A percentile compares a stretch with the other conserved stretches of the same genome.
phyloP scores from a whole-genome alignment of 2,113 vertebrate genomes.

The Gallinago undulata region DNA sequence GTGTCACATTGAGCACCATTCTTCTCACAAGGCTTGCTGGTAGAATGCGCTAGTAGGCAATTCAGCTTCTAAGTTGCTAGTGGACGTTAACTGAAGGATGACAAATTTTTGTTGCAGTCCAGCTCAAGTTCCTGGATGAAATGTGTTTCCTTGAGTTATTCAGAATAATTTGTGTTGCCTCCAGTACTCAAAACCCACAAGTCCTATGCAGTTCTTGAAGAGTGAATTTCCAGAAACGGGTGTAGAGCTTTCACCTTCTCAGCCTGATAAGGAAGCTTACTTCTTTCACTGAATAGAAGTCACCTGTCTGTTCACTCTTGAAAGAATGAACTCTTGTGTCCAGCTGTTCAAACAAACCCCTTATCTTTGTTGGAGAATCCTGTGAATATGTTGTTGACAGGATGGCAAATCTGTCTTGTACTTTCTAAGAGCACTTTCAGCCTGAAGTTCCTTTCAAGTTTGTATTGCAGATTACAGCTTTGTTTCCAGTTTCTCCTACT shows the following conservation, averaged over 20 bases:
- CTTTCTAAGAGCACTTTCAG: background rate
- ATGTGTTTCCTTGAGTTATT: no score
- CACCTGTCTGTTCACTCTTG: fast-evolving
- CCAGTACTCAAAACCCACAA: background rate
- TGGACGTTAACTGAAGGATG: no score
- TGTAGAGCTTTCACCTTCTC: background rate
- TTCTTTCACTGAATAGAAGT: background rate
- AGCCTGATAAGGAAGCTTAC: background rate
- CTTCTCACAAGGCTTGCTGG: no score
- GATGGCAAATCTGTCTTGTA: background rate
- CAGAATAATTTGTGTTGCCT: no score
- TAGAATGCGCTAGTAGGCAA: no score
- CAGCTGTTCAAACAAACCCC: background rate
- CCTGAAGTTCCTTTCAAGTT: background rate
- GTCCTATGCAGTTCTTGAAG: background rate
- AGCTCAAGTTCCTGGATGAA: no score
- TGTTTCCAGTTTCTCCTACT: background rate
- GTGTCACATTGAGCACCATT: no score
- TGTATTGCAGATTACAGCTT: background rate
- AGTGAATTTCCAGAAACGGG: background rate
- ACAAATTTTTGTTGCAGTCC: no score
- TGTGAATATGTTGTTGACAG: background rate
- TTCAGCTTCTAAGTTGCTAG: no score
- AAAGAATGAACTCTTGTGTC: background rate
- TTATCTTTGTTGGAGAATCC: background rate